Base-by-base conservation (phyloP, 2,113 vertebrate species). In the Seriola quinqueradiata region DNA sequence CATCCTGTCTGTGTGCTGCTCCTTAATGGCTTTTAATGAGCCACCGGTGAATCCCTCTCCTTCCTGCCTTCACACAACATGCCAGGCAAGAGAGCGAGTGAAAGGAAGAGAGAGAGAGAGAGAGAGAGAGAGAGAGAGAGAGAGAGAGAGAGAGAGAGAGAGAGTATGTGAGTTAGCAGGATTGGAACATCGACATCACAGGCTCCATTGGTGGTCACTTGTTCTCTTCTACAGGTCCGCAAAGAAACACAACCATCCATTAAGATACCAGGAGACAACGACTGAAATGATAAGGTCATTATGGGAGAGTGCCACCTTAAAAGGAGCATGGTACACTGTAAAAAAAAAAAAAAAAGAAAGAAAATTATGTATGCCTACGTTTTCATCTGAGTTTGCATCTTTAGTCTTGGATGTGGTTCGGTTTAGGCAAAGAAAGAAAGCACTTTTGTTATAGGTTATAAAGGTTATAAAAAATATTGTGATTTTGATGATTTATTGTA, bases 1-100 rank as follows among this genome's bases (percentile, higher is more conserved):
- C 86, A 93, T 96, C 95, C 95, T 96, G 95, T 92, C 91, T 91
- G 85, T 85, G 86, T 72, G 82, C 75, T 84, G 90, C 87, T 89
- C 79, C 93, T 94, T 94, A 94, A 95, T 93, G 94, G 89, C 82
- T 77, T 93, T 94, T 95, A 93, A 94, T 94, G 93, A 93, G 93
- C 90, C 92, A 92, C 91, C 38, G 65, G 90, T 92, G 81, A 89
- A 92, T 92, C 90, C 76, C 38, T 74, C 84, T 83, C 79, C 75
- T 93, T 94, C 93, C 93, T 93, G 91, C 92, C 85, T 90, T 91
- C 81, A 83, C 86, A 90, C 88, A 84, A 92, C 70, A 86, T 83
- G 87, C 78, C 89, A 81, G 73, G 69, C 50, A 3, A 85, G 70
- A 79, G 63, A 84, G 70, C 25, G 25, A 89, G 85, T 23, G 48